phyloP scores from a whole-genome alignment of 2,113 vertebrate genomes.

The Marmota monax region DNA sequence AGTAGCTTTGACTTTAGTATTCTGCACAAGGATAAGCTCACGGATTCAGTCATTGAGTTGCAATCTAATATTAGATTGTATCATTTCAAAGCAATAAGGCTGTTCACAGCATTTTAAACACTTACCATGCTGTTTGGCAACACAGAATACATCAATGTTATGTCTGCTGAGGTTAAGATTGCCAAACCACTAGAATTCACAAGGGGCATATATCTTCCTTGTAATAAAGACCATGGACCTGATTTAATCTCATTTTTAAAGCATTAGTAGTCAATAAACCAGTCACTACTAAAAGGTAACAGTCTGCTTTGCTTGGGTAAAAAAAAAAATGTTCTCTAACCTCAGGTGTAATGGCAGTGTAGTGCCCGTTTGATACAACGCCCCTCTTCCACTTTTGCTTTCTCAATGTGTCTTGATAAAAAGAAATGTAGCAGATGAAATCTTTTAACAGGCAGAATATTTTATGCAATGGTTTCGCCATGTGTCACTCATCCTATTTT shows the following conservation, averaged over 20 bases:
- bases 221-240: conserved; percentile 65
- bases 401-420: conserved; percentile 52
- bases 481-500: background rate
- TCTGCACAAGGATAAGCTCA: conserved; percentile 62
- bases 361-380: conserved; percentile 12
- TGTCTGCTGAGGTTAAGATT: conserved; percentile 76
- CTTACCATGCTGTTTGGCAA: conserved; percentile 74
- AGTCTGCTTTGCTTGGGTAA: background rate
- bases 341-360: background rate
- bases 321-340: background rate
- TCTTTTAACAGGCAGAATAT: conserved; percentile 32
- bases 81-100: conserved; percentile 78
- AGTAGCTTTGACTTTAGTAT: conserved; percentile 68
- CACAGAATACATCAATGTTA: conserved; percentile 77
- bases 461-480: conserved; percentile 1
- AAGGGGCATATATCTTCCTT: conserved; percentile 63
- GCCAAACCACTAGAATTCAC: conserved; percentile 70
- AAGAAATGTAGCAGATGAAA: conserved; percentile 61
- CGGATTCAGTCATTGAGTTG: conserved; percentile 77
- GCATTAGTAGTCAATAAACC: conserved; percentile 81
- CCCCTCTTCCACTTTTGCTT: background rate
- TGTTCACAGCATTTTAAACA: conserved; percentile 79
- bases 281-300: conserved; percentile 67
- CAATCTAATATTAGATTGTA: conserved; percentile 81
- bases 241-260: conserved; percentile 81